Percentiles rank a stretch among this genome's conserved stretches.
Evolutionary conservation across 2,888 invertebrate genomes (phyloP).

Genomic region (Megastigmus dorsalis): DNA sequence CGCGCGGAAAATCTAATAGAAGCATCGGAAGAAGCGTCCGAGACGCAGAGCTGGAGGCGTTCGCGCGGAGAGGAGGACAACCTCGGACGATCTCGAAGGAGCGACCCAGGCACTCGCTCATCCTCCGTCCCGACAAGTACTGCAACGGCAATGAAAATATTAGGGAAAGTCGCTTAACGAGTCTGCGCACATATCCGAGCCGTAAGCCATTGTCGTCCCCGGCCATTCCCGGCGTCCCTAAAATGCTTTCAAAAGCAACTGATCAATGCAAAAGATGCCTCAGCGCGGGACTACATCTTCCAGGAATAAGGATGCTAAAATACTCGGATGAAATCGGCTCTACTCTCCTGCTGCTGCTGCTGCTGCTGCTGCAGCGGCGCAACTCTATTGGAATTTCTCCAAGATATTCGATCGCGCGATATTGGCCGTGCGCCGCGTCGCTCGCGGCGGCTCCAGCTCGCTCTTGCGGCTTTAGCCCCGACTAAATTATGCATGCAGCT

Average conservation of each 20-base stretch:
- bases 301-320: slow-evolving; percentile 56
- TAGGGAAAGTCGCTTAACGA: too few relatives aligned
- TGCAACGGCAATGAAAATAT: too few relatives aligned
- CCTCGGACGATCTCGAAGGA: too few relatives aligned
- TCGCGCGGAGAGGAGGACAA: too few relatives aligned
- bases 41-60: too few relatives aligned
- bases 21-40: not conserved
- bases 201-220: too few relatives aligned
- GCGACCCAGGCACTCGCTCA: too few relatives aligned
- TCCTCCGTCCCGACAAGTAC: too few relatives aligned
- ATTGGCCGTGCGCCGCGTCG: slow-evolving; percentile 37
- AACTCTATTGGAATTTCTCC: slow-evolving; percentile 48
- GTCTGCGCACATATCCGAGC: too few relatives aligned
- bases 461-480: slow-evolving; percentile 41
- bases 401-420: slow-evolving; percentile 50
- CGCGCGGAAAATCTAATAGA: not conserved
- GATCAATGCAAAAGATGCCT: slow-evolving; percentile 48
- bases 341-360: not conserved
- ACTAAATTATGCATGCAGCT: slow-evolving; percentile 49
- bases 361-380: too few relatives aligned
- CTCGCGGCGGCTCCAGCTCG: too few relatives aligned
- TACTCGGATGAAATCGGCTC: slow-evolving; percentile 55
- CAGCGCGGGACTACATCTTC: slow-evolving; percentile 51
- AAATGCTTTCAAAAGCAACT: slow-evolving; percentile 48
- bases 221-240: too few relatives aligned